A percentile compares a stretch with the other conserved stretches of the same genome.
Conservation (phyloP, 2,113 vertebrate species). For the Hymenochirus boettgeri region DNA sequence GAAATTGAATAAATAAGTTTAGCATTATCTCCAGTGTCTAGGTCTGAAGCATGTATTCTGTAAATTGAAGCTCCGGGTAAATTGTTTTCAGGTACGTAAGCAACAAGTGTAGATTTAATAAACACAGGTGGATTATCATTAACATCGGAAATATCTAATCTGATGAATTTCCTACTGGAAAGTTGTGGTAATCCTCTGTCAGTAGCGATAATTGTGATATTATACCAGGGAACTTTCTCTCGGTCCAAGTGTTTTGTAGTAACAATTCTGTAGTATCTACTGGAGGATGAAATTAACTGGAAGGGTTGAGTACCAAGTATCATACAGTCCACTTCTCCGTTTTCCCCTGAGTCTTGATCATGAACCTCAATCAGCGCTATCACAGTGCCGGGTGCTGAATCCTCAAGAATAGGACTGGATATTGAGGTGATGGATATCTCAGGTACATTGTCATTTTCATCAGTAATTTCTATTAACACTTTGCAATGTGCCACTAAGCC, state of each 20-base stretch:
- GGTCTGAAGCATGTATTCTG: constrained; percentile 47
- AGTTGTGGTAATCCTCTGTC: constrained; percentile 50
- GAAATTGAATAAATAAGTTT: constrained; percentile 20
- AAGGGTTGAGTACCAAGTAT: constrained; percentile 47
- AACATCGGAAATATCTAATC: constrained; percentile 56
- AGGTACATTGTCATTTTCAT: constrained; percentile 73
- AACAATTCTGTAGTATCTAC: constrained; percentile 56
- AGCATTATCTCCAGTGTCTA: constrained; percentile 46
- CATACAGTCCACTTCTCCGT: constrained; percentile 48
- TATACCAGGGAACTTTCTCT: constrained; percentile 53
- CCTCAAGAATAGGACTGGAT: constrained; percentile 56
- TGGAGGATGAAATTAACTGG: constrained; percentile 46
- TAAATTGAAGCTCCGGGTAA: constrained; percentile 40
- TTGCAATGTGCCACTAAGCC: constrained; percentile 50
- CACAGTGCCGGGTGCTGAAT: constrained; percentile 57
- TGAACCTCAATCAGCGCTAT: constrained; percentile 63
- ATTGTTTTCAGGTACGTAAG: constrained; percentile 53
- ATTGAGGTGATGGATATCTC: constrained; percentile 64
- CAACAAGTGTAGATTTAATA: constrained; percentile 34
- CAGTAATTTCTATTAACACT: constrained; percentile 62
- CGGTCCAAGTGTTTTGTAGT: constrained; percentile 51
- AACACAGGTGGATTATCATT: constrained; percentile 57
- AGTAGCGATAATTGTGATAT: constrained; percentile 46
- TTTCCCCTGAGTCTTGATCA: constrained; percentile 54
- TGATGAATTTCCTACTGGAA: constrained; percentile 54